Conservation (phyloP, 2,113 vertebrate species). For the Corythoichthys intestinalis region DNA sequence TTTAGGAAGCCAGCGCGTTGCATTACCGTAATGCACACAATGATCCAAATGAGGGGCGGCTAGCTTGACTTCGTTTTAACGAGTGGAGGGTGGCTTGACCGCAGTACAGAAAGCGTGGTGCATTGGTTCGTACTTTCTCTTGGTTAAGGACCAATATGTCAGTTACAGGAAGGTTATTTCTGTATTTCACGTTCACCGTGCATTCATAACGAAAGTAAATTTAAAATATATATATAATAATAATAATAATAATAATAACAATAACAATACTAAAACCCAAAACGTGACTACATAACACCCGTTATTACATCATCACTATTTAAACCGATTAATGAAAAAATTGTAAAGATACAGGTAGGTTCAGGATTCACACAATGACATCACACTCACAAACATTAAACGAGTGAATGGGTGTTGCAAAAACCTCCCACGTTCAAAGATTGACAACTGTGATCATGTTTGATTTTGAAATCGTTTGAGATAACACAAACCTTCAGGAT, state of each 20-base stretch:
- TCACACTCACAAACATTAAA: not conserved
- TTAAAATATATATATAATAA: no score
- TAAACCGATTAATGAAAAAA: not conserved
- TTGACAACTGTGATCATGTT: not conserved
- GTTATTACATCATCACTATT: not conserved
- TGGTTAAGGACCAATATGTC: no score
- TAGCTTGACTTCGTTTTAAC: no score
- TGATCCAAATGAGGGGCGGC: no score
- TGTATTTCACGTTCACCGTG: not conserved
- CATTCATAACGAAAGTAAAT: not conserved
- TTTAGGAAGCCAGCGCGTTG: no score
- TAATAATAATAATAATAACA: no score
- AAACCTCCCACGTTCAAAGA: not conserved
- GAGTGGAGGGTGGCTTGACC: no score
- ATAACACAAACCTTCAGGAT: slow-evolving; percentile 17
- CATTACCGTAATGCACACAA: no score
- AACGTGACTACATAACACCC: not conserved
- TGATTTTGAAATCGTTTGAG: not conserved
- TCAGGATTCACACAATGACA: not conserved
- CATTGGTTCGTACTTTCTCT: no score
- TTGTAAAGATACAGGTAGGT: not conserved
- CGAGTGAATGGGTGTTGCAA: not conserved
- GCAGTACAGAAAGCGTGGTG: no score
- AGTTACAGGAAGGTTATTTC: no score
- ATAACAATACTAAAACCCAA: not conserved